phyloP scores from a whole-genome alignment of 2,888 invertebrate genomes.

The Campaea margaritaria region DNA sequence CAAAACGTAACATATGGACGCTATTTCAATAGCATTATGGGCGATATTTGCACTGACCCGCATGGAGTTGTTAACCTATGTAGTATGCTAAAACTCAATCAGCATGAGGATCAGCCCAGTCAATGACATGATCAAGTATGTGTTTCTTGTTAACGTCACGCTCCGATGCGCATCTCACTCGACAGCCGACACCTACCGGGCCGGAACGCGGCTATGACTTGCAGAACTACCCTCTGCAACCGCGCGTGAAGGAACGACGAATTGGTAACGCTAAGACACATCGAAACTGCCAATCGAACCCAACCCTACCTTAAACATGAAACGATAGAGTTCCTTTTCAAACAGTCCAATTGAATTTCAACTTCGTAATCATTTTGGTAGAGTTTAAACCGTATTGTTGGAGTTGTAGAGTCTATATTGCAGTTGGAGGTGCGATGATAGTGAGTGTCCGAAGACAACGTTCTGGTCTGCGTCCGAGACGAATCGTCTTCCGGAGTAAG shows the following conservation, averaged over 20 bases:
- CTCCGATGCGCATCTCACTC: conserved; percentile 23
- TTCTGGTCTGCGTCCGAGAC: conserved; percentile 78
- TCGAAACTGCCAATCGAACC: conserved; percentile 26
- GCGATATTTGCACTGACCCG: no score
- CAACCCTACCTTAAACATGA: conserved; percentile 41
- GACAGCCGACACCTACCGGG: conserved; percentile 58
- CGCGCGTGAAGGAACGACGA: conserved; percentile 70
- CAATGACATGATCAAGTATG: conserved; percentile 36
- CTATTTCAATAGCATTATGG: no score
- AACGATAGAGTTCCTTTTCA: conserved; percentile 30
- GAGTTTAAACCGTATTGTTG: background rate
- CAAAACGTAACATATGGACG: no score
- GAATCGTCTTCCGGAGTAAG: conserved; percentile 82
- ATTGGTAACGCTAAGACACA: conserved; percentile 66
- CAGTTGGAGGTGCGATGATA: conserved; percentile 41
- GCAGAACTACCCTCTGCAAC: conserved; percentile 64
- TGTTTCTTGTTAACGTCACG: conserved; percentile 39
- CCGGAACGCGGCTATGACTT: conserved; percentile 81
- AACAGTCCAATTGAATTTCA: background rate
- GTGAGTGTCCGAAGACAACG: conserved; percentile 62
- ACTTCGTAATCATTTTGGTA: background rate
- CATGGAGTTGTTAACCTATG: background rate
- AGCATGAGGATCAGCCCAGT: conserved; percentile 21
- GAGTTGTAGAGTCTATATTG: conserved; percentile 43
- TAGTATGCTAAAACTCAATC: conserved; percentile 21